phyloP scores from a whole-genome alignment of 2,113 vertebrate species.

The Glareola pratincola region DNA sequence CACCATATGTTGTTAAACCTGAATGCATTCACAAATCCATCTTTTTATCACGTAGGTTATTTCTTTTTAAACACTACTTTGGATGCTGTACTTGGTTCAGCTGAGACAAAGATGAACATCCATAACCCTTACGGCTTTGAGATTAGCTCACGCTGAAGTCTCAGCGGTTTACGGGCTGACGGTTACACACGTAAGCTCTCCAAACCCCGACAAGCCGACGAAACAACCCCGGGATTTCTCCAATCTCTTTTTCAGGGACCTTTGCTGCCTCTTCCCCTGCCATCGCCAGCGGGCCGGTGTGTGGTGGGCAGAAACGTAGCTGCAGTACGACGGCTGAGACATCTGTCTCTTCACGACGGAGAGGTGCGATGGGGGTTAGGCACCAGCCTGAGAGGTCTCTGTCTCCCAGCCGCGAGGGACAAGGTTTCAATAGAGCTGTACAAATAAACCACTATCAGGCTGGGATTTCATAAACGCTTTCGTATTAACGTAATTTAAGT shows the following conservation, averaged over 20 bases:
- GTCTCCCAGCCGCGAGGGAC: background rate
- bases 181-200: background rate
- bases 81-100: background rate
- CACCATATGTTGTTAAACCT: background rate
- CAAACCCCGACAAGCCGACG: background rate
- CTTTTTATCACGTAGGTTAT: background rate
- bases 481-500: background rate
- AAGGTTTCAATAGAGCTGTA: background rate
- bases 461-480: background rate
- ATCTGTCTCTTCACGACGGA: background rate
- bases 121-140: background rate
- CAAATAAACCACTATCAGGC: background rate
- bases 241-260: background rate
- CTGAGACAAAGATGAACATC: background rate
- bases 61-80: background rate
- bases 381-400: background rate
- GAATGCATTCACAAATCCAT: background rate
- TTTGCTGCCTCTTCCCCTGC: background rate
- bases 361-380: background rate
- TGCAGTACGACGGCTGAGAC: background rate
- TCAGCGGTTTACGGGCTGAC: background rate
- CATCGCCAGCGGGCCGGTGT: background rate
- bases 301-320: background rate
- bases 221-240: background rate
- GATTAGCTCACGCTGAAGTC: background rate